Evolutionary conservation across 2,888 invertebrate species (phyloP).

Genomic region (Clistopyga incitator): DNA sequence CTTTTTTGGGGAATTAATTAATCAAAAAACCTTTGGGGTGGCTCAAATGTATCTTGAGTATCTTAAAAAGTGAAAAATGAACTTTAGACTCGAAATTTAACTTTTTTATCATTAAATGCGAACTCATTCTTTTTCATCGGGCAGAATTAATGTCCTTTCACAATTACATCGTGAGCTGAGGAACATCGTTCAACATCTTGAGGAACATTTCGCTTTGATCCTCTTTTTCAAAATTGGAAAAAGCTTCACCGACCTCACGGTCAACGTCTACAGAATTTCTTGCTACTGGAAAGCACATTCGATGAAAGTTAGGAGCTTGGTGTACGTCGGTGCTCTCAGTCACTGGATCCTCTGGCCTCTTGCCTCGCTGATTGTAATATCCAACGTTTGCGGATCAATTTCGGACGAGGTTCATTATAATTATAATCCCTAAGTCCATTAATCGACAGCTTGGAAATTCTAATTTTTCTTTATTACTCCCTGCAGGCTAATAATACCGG

Average conservation of each 20-base stretch:
- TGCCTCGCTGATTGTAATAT: neutral
- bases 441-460: neutral
- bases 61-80: neutral
- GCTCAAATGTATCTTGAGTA: neutral
- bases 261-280: neutral
- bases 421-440: neutral
- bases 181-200: slow-evolving; percentile 4
- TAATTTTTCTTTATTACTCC: neutral
- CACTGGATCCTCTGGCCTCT: neutral
- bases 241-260: slow-evolving; percentile 1
- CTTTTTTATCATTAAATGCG: neutral
- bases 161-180: slow-evolving; percentile 35
- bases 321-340: neutral
- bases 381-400: slow-evolving; percentile 19
- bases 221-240: neutral
- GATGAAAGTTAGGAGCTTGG: neutral
- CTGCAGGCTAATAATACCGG: slow-evolving; percentile 20
- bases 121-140: neutral
- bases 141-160: slow-evolving; percentile 9
- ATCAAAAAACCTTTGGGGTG: too few relatives aligned
- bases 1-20: too few relatives aligned
- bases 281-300: neutral
- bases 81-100: neutral
- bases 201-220: slow-evolving; percentile 2
- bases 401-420: slow-evolving; percentile 1